Percentiles rank a stretch among this genome's conserved stretches.
Conservation (phyloP, 2,113 vertebrate species). For the Engystomops pustulosus region DNA sequence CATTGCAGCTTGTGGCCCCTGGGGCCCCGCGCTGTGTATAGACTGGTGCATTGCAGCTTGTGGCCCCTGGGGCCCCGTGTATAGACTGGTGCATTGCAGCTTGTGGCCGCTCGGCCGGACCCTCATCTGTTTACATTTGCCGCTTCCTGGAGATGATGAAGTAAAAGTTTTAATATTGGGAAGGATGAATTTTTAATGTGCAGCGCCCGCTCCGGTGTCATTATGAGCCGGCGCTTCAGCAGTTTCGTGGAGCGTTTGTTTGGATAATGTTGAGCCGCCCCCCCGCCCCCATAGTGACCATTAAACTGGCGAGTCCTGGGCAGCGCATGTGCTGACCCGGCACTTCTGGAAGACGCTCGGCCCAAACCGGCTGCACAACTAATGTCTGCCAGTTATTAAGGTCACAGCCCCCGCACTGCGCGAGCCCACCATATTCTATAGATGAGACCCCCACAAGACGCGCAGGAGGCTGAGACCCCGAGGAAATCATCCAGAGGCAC, state of each 20-base stretch:
- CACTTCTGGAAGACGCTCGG: slow-evolving; percentile 60
- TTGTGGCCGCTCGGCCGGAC: slow-evolving; percentile 7
- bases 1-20: no score
- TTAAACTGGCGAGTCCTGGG: slow-evolving; percentile 61
- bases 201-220: slow-evolving; percentile 69
- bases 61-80: no score
- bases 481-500: slow-evolving; percentile 4
- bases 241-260: slow-evolving; percentile 65
- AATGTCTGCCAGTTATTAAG: background rate
- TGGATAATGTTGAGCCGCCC: slow-evolving; percentile 64
- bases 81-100: background rate
- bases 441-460: slow-evolving; percentile 21
- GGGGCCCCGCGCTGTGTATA: no score
- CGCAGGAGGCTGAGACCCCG: slow-evolving; percentile 33
- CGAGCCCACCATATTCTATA: slow-evolving; percentile 26
- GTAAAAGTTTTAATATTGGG: slow-evolving; percentile 72
- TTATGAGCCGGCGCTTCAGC: slow-evolving; percentile 71
- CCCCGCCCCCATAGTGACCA: slow-evolving; percentile 66
- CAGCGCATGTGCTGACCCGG: slow-evolving; percentile 59
- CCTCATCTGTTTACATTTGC: slow-evolving; percentile 69
- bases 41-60: no score
- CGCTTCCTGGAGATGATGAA: slow-evolving; percentile 68
- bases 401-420: background rate
- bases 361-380: background rate
- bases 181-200: slow-evolving; percentile 72